Base-by-base conservation (phyloP, 2,113 vertebrate genomes). In the Condylura cristata region DNA sequence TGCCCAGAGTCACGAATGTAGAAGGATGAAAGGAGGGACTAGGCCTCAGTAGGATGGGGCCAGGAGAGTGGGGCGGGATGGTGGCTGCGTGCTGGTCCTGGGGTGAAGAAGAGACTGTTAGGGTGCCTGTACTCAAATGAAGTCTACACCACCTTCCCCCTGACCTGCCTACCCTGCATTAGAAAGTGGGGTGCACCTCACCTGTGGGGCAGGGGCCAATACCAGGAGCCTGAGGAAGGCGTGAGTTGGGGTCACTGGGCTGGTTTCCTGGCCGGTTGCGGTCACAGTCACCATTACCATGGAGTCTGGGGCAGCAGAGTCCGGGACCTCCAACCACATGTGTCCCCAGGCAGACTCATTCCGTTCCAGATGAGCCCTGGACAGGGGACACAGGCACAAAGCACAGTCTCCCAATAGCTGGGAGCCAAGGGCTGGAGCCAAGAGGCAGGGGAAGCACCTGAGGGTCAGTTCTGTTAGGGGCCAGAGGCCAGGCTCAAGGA, bases 151-250 rank as follows among this genome's bases (percentile, higher is more conserved):
- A 3, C 30, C 26, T 17, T 24, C 30, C 5, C 34, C 32, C 30
- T 26, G 5, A 51, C 34, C 41, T 46, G 46, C 20, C 8, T 22
- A 14, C n/a, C n/a, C 8, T 53, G 51, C 6, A 1, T 2, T 16
- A n/a, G 32, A n/a, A 44, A 66, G 63, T 14, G 37, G 48, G 58
- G 28, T 5, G 5, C 5, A 3, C 39, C 91, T 95, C 71, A 98
- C 97, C 85, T 85, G 80, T 0, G 5, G 66, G 78, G 74, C 7
- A 0, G 32, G 24, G 60, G 91, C 91, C 94, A 70, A 76, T 76
- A 99, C 98, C 22, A 98, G 98, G 46, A 99, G 95, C 86, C 98
- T 98, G 39, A 98, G 96, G 92, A 99, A 98, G n/a, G 98, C 98
- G 11, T 96, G 74, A 7, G 92, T 84, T 0, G 97, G 97, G 90